Evolutionary conservation across 2,113 vertebrate genomes (phyloP).

Genomic region (Neogobius melanostomus): DNA sequence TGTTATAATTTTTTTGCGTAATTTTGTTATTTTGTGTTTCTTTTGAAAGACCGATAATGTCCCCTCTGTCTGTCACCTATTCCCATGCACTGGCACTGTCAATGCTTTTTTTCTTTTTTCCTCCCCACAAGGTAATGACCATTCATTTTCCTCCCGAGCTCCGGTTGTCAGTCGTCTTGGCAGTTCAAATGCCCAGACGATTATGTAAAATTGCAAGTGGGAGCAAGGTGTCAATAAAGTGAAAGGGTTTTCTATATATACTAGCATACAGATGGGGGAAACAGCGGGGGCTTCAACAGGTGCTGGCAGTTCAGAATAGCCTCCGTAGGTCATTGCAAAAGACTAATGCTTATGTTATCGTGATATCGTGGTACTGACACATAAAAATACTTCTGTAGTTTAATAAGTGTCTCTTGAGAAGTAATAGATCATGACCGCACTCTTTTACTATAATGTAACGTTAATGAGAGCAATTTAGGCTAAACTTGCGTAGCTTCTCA

Average conservation of each 20-base stretch:
- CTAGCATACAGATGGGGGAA: not conserved
- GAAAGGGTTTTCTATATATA: not conserved
- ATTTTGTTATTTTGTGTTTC: not conserved
- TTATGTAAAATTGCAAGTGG: conserved; percentile 19
- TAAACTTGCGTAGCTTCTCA: too few species aligned
- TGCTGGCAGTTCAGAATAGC: not conserved
- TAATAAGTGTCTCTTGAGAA: too few species aligned
- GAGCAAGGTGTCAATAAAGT: not conserved
- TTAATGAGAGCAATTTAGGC: too few species aligned
- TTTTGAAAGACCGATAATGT: not conserved
- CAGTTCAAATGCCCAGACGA: conserved; percentile 5
- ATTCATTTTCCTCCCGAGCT: conserved; percentile 2
- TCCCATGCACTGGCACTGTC: not conserved
- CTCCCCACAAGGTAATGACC: not conserved
- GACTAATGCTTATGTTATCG: not conserved
- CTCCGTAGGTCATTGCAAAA: not conserved
- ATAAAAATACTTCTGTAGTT: not conserved
- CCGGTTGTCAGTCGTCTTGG: conserved; percentile 14
- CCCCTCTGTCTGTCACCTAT: not conserved
- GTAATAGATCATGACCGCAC: too few species aligned
- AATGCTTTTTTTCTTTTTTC: not conserved
- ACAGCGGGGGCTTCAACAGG: not conserved
- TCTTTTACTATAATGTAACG: too few species aligned
- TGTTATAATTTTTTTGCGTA: not conserved
- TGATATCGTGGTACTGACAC: not conserved